Percentiles rank a stretch among this genome's conserved stretches.
phyloP scores from a whole-genome alignment of 2,888 invertebrate genomes.

The Epinotia bilunana region DNA sequence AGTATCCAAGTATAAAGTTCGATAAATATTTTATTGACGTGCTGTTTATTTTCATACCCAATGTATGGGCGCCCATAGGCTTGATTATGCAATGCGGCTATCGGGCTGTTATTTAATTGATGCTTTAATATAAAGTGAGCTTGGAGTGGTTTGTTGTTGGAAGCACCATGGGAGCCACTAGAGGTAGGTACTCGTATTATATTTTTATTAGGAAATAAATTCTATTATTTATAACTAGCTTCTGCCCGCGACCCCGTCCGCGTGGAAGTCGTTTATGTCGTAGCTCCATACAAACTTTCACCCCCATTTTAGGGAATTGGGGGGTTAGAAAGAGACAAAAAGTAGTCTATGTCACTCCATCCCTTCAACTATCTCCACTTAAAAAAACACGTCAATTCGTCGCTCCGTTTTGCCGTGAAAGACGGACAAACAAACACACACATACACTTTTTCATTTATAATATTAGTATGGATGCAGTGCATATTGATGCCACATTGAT shows the following conservation, averaged over 20 bases:
- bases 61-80: constrained; percentile 44
- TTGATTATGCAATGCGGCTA: constrained; percentile 60
- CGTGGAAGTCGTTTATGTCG: too few species aligned
- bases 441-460: too few species aligned
- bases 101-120: constrained; percentile 57
- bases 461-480: too few species aligned
- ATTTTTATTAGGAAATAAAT: constrained; percentile 33
- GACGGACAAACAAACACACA: too few species aligned
- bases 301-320: too few species aligned
- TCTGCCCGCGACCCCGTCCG: too few species aligned
- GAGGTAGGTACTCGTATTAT: constrained; percentile 4
- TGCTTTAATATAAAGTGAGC: constrained; percentile 55
- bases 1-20: constrained; percentile 20
- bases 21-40: constrained; percentile 35
- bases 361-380: too few species aligned
- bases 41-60: constrained; percentile 42
- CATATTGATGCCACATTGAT: constrained; percentile 44
- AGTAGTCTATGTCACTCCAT: too few species aligned
- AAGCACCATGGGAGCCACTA: constrained; percentile 44
- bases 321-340: too few species aligned
- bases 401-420: too few species aligned
- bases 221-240: constrained; percentile 39
- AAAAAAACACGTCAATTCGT: too few species aligned
- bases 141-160: constrained; percentile 58
- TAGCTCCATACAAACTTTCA: too few species aligned